A percentile compares a stretch with the other conserved stretches of the same genome.
Evolutionary conservation across 2,888 invertebrate species (phyloP).

Genomic region (Loripinus fragilis): DNA sequence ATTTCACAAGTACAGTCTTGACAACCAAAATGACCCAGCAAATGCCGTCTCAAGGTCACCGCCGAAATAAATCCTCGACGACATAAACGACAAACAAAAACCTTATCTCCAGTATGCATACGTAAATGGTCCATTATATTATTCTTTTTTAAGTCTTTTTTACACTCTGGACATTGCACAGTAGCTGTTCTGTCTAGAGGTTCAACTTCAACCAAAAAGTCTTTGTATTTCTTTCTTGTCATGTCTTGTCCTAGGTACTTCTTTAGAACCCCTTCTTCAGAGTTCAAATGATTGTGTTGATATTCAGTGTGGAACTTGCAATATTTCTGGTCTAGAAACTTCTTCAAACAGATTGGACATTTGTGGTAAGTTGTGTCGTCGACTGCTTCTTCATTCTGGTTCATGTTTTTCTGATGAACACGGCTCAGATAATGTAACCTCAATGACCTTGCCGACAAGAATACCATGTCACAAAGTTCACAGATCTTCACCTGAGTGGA

Average conservation of each 20-base stretch:
- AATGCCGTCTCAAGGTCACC: constrained; percentile 74
- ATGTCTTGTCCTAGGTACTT: constrained; percentile 66
- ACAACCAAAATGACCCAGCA: constrained; percentile 74
- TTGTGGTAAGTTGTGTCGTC: constrained; percentile 52
- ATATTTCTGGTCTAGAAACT: constrained; percentile 73
- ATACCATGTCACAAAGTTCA: constrained; percentile 74
- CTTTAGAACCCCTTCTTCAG: constrained; percentile 69
- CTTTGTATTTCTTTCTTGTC: constrained; percentile 66
- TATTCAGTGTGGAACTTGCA: constrained; percentile 76
- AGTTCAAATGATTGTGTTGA: constrained; percentile 71
- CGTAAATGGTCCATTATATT: constrained; percentile 77
- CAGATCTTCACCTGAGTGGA: constrained; percentile 71
- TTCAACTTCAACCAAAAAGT: constrained; percentile 61
- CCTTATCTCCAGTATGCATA: constrained; percentile 73
- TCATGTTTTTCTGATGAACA: constrained; percentile 73
- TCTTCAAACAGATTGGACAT: constrained; percentile 76
- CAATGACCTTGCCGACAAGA: constrained; percentile 72
- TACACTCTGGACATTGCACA: constrained; percentile 77
- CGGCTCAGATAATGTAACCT: constrained; percentile 73
- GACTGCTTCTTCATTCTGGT: constrained; percentile 49
- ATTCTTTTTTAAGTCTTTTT: constrained; percentile 67
- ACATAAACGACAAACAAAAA: constrained; percentile 77
- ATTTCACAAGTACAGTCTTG: constrained; percentile 73
- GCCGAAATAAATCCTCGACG: constrained; percentile 71
- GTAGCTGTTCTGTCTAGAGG: constrained; percentile 55